These are phyloP conservation scores for Microctonus hyperodae DNA, from an alignment of 2,888 invertebrate genomes.

Conservation along the genomic window DNA sequence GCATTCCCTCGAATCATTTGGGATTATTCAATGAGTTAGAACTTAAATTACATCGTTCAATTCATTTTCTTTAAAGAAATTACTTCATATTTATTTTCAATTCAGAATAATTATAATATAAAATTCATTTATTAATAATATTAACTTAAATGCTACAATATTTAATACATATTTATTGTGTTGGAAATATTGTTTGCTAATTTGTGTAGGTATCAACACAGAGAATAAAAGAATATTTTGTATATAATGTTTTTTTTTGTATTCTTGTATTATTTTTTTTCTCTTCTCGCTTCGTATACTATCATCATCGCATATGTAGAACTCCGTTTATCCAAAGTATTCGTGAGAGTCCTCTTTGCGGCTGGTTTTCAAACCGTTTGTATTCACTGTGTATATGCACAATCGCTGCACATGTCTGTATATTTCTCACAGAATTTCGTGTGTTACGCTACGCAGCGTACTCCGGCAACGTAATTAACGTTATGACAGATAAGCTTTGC, in stretches of 20 bases:
- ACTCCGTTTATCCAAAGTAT: conserved; percentile 32
- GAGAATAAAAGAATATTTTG: neutral
- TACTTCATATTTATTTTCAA: too few species aligned
- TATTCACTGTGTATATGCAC: conserved; percentile 33
- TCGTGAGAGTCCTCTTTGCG: conserved; percentile 40
- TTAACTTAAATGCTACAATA: too few species aligned
- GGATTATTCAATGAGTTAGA: conserved; percentile 13
- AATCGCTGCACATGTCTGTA: conserved; percentile 7
- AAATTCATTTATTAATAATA: too few species aligned
- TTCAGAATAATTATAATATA: too few species aligned
- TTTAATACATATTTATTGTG: too few species aligned
- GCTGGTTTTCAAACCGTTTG: conserved; percentile 44
- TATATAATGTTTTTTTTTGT: conserved; percentile 13
- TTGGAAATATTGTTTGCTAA: too few species aligned
- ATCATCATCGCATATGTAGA: conserved; percentile 5
- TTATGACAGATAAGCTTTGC: conserved; percentile 47
- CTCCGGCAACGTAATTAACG: conserved; percentile 54
- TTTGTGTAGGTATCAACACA: too few species aligned
- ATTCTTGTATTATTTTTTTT: conserved; percentile 24
- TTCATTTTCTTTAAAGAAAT: neutral
- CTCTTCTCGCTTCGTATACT: conserved; percentile 7
- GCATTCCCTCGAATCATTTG: conserved; percentile 4
- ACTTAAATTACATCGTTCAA: conserved; percentile 9
- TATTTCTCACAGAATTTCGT: conserved; percentile 44
- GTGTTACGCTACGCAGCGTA: conserved; percentile 45